Percentiles rank a stretch among this genome's conserved stretches.
Conservation (phyloP, 2,888 invertebrate species). For the Mallateleia sp. region DNA sequence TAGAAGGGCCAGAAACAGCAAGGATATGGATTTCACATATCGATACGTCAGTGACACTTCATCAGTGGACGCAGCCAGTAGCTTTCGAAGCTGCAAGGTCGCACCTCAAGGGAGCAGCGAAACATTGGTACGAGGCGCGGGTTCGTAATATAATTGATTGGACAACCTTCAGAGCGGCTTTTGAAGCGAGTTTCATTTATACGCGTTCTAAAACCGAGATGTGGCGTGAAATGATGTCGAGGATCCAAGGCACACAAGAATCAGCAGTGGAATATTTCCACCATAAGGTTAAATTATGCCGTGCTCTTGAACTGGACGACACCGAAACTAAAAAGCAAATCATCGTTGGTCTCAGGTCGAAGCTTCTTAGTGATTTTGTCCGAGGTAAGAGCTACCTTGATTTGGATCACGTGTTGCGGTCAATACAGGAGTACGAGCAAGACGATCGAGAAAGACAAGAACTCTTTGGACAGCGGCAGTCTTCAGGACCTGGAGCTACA, state of each 20-base stretch:
- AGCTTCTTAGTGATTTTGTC: background rate
- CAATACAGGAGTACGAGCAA: background rate
- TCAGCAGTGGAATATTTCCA: constrained; percentile 17
- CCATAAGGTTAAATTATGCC: background rate
- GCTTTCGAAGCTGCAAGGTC: constrained; percentile 11
- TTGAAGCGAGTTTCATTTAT: constrained; percentile 5
- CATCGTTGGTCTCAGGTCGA: background rate
- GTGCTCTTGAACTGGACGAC: background rate
- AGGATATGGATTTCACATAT: too few species aligned
- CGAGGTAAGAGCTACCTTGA: background rate
- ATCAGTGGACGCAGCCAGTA: too few species aligned
- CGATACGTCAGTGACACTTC: too few species aligned
- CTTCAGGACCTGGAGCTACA: background rate
- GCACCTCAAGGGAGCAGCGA: constrained; percentile 4
- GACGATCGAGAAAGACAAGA: background rate
- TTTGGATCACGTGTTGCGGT: background rate
- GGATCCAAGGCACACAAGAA: background rate
- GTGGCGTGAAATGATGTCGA: background rate
- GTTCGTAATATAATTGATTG: background rate
- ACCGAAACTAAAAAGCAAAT: background rate
- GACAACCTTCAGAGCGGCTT: background rate
- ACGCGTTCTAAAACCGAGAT: background rate
- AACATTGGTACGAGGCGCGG: constrained; percentile 12
- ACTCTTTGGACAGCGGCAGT: background rate
- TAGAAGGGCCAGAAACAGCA: too few species aligned